Percentiles rank a stretch among this genome's conserved stretches.
Conservation (phyloP, 2,113 vertebrate species). For the Heterocephalus glaber region DNA sequence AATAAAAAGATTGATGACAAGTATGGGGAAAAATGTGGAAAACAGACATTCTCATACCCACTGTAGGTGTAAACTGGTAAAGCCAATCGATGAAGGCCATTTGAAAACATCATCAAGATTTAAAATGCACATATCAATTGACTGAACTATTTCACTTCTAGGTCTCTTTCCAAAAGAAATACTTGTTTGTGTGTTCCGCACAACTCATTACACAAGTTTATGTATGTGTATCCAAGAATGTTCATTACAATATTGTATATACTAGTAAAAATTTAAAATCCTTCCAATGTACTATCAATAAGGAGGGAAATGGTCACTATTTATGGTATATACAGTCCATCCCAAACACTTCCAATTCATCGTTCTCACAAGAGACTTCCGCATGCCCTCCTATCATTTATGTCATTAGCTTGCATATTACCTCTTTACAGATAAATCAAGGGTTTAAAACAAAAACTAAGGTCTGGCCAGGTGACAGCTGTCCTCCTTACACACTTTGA, state of each 20-base stretch:
- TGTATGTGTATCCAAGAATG: background rate
- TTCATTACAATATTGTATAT: background rate
- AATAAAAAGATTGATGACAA: background rate
- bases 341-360: background rate
- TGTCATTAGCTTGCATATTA: background rate
- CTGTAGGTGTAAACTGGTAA: background rate
- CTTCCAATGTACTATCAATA: background rate
- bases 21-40: background rate
- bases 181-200: background rate
- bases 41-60: background rate
- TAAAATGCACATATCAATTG: background rate
- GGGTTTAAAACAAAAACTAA: background rate
- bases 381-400: background rate
- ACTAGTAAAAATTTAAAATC: background rate
- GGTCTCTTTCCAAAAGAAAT: background rate
- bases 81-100: background rate
- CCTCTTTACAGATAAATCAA: background rate
- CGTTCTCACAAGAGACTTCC: background rate
- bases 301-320: background rate
- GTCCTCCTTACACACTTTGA: background rate
- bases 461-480: background rate
- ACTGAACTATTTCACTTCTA: background rate
- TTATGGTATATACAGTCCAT: background rate
- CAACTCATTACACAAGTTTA: background rate
- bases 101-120: background rate